phyloP scores from a whole-genome alignment of 1,140 invertebrate species.

The Akabosia matsudoensis region DNA sequence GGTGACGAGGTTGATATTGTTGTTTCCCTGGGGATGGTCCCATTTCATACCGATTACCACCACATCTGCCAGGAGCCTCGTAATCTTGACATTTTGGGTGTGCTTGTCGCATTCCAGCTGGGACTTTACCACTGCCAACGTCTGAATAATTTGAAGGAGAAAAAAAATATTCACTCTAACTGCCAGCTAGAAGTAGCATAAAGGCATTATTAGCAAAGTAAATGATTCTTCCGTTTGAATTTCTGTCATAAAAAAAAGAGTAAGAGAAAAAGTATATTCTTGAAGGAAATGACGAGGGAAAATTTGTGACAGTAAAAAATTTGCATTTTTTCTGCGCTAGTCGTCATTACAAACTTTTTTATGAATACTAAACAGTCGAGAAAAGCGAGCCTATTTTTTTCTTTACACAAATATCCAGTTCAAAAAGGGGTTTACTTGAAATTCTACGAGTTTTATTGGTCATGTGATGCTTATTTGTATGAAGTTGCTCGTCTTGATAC shows the following conservation, averaged over 20 bases:
- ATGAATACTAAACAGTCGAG: background rate
- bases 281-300: too few species aligned
- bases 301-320: too few species aligned
- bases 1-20: background rate
- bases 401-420: background rate
- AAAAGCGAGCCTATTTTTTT: background rate
- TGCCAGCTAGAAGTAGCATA: background rate
- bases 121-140: constrained; percentile 7
- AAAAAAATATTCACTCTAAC: background rate
- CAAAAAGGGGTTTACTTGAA: constrained; percentile 29
- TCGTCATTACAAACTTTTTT: too few species aligned
- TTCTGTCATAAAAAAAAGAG: too few species aligned
- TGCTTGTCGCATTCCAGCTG: constrained; percentile 18
- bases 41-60: constrained; percentile 42
- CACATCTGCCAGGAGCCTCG: constrained; percentile 30
- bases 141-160: background rate
- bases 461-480: background rate
- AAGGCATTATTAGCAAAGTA: too few species aligned
- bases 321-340: too few species aligned
- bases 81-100: constrained; percentile 37
- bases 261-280: too few species aligned
- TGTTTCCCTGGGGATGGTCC: constrained; percentile 17
- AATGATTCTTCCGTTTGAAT: too few species aligned
- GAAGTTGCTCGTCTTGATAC: background rate
- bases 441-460: constrained; percentile 26